phyloP scores from a whole-genome alignment of 1,140 invertebrate species.

The Drosophila carrolli region DNA sequence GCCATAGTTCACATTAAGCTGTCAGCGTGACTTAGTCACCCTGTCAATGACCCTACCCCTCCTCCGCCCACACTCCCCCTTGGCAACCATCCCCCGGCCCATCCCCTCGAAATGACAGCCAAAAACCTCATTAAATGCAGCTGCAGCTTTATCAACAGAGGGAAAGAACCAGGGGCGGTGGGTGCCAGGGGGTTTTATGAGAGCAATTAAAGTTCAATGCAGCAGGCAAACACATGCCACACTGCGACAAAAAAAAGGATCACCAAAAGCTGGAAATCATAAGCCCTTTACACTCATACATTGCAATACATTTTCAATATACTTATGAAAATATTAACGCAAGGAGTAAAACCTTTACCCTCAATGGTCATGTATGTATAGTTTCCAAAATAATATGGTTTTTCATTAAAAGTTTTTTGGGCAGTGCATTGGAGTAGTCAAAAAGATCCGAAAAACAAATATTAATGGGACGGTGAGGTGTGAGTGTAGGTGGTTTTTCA shows the following conservation, averaged over 20 bases:
- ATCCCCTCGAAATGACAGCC: slow-evolving; percentile 26
- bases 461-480: slow-evolving; percentile 12
- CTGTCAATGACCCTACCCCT: slow-evolving; percentile 35
- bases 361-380: too few species aligned
- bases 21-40: slow-evolving; percentile 35
- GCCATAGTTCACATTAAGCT: slow-evolving; percentile 56
- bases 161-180: slow-evolving; percentile 10
- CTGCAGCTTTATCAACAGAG: slow-evolving; percentile 60
- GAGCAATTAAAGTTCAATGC: slow-evolving; percentile 70
- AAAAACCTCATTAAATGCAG: slow-evolving; percentile 66
- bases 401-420: too few species aligned
- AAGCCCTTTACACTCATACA: not conserved
- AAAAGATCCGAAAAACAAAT: slow-evolving; percentile 54
- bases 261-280: too few species aligned
- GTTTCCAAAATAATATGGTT: too few species aligned
- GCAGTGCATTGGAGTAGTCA: slow-evolving; percentile 10
- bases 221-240: slow-evolving; percentile 9
- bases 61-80: not conserved
- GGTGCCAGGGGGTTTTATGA: slow-evolving; percentile 42
- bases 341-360: too few species aligned
- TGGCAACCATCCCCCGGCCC: slow-evolving; percentile 1
- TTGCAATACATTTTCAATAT: too few species aligned
- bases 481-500: slow-evolving; percentile 9
- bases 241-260: slow-evolving; percentile 11
- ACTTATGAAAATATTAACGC: too few species aligned